Percentiles rank a stretch among this genome's conserved stretches.
Conservation (phyloP, 2,888 invertebrate genomes). For the Eristalis intricaria region DNA sequence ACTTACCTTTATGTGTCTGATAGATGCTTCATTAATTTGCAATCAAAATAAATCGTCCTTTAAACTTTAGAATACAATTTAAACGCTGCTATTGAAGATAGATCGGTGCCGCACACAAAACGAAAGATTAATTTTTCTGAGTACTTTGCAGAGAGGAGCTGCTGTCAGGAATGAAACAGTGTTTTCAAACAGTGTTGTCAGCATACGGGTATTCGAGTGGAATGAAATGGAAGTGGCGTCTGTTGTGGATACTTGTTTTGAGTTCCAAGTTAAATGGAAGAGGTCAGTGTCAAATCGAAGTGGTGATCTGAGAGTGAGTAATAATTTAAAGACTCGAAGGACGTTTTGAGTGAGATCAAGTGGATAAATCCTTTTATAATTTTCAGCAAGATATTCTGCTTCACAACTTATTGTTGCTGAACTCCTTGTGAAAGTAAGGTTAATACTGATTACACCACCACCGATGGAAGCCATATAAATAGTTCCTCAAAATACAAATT, state of each 20-base stretch:
- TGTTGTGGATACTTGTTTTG: neutral
- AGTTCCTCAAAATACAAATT: too few relatives aligned
- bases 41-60: conserved; percentile 79
- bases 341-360: too few relatives aligned
- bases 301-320: neutral
- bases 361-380: too few relatives aligned
- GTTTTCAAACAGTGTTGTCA: conserved; percentile 36
- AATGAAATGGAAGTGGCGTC: conserved; percentile 14
- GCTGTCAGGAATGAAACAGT: conserved; percentile 61
- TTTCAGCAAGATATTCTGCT: too few relatives aligned
- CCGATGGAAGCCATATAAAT: too few relatives aligned
- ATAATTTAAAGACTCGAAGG: too few relatives aligned
- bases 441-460: too few relatives aligned
- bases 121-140: conserved; percentile 12
- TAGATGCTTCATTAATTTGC: conserved; percentile 77
- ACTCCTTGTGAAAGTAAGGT: too few relatives aligned
- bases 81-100: conserved; percentile 25
- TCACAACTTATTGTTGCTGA: too few relatives aligned
- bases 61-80: conserved; percentile 34
- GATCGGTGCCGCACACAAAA: conserved; percentile 44
- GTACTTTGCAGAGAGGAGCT: conserved; percentile 25
- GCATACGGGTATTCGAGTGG: neutral
- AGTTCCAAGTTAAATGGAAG: neutral
- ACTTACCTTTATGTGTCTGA: conserved; percentile 66
- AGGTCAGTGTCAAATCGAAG: neutral